Base-by-base conservation (phyloP, 1,140 invertebrate genomes). In the Drosophila asahinai region DNA sequence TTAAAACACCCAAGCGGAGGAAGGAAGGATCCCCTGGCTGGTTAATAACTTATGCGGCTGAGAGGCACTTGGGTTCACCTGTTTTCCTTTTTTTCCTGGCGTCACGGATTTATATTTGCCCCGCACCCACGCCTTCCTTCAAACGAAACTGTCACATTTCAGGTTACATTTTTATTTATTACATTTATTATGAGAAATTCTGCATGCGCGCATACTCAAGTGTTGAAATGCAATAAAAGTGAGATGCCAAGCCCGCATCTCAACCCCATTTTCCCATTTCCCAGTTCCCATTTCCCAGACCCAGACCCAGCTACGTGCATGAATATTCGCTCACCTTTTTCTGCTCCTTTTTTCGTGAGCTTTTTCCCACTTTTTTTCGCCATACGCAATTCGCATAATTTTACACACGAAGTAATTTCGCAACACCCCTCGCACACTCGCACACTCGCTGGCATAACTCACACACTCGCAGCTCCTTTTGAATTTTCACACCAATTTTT, bases 401-500 rank as follows among this genome's bases (percentile, higher is more conserved):
- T 89, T 86, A 89, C 86, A 89, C 81, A 90, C 86, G 86, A 89
- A 89, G 86, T 89, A 90, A 89, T 89, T 89, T 90, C 45, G 86
- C 86, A 86, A 90, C 86, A 90, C 86, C 71, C 77, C 62, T 54
- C 33, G 63, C 52, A 79, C 19, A 19, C 19, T 19, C 19, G 19
- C 19, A 22, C 42, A 61, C 45, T 36, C 51, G 25, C 74, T 48
- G 51, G 47, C 65, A 80, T 74, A 67, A 81, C 79, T 62, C 83
- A 79, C 74, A 81, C 81, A 90, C 79, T 86, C 78, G 83, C 76
- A 87, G 68, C 89, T 91, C 89, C 82, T 91, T 91, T 91, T 86
- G 90, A 89, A 91, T 91, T 91, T 91, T 91, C 89, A 90, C 89
- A 91, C 89, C 89, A 91, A 91, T 91, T 91, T 91, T 84, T 91